Conservation (phyloP, 2,797 vertebrate genomes). For the Syndactyla subalaris region DNA sequence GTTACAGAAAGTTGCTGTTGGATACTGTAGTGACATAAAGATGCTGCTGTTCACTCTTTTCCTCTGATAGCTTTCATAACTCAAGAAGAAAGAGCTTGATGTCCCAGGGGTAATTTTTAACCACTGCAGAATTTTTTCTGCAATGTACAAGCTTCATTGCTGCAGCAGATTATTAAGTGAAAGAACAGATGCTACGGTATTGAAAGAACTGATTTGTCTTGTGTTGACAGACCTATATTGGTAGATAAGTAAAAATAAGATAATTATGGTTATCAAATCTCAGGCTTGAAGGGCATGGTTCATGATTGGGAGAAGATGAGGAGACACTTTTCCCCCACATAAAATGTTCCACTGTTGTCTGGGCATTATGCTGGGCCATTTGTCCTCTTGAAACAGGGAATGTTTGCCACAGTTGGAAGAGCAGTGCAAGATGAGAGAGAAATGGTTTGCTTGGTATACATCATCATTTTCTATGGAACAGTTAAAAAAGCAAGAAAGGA, state of each 20-base stretch:
- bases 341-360: neutral
- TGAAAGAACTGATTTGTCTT: neutral
- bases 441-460: neutral
- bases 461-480: neutral
- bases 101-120: neutral
- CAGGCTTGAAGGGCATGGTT: neutral
- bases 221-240: neutral
- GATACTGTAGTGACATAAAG: neutral
- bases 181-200: neutral
- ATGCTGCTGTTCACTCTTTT: neutral
- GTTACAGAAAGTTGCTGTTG: neutral
- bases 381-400: neutral
- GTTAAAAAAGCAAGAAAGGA: neutral
- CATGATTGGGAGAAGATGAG: neutral
- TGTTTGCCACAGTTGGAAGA: neutral
- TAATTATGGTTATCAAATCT: neutral
- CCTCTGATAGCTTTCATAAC: neutral
- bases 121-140: neutral
- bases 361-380: neutral
- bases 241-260: neutral
- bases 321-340: neutral
- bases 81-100: accelerated
- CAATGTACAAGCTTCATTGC: neutral
- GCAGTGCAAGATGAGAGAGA: neutral
- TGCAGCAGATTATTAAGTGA: neutral